Percentiles rank a stretch among this genome's conserved stretches.
Evolutionary conservation across 2,888 invertebrate species (phyloP).

Genomic region (Latheticus oryzae): DNA sequence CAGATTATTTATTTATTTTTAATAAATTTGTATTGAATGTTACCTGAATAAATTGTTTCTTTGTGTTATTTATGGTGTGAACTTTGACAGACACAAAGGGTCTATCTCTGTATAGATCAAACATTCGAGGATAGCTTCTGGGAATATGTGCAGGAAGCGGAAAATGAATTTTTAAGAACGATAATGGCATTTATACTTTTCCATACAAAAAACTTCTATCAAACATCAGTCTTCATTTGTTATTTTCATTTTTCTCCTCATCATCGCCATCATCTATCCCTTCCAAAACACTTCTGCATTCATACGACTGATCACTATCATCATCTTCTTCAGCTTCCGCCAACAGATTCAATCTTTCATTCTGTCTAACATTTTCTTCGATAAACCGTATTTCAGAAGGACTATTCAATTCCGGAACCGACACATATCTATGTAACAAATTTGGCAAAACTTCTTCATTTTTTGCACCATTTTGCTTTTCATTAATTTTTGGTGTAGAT

Average conservation of each 20-base stretch:
- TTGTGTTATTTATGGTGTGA: too few relatives aligned
- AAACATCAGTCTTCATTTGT: too few relatives aligned
- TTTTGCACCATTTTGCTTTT: neutral
- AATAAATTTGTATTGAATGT: constrained; percentile 3
- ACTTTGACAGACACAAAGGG: constrained; percentile 59
- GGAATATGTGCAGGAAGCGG: constrained; percentile 73
- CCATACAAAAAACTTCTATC: too few relatives aligned
- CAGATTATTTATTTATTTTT: constrained; percentile 3
- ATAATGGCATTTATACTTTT: constrained; percentile 66
- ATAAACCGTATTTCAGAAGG: constrained; percentile 31
- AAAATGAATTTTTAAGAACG: constrained; percentile 71
- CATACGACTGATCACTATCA: too few relatives aligned
- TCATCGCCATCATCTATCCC: too few relatives aligned
- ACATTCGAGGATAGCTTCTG: constrained; percentile 75
- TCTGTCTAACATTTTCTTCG: constrained; percentile 30
- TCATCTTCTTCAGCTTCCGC: too few relatives aligned
- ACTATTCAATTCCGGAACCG: constrained; percentile 28
- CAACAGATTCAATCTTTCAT: too few relatives aligned
- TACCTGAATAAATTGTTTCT: too few relatives aligned
- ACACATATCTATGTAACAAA: constrained; percentile 13
- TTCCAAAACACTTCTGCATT: too few relatives aligned
- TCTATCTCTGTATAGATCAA: constrained; percentile 78
- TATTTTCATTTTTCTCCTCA: too few relatives aligned
- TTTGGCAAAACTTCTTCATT: constrained; percentile 9
- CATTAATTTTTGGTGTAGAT: neutral